Conservation (phyloP, 2,113 vertebrate species). For the Grammomys dolichurus region DNA sequence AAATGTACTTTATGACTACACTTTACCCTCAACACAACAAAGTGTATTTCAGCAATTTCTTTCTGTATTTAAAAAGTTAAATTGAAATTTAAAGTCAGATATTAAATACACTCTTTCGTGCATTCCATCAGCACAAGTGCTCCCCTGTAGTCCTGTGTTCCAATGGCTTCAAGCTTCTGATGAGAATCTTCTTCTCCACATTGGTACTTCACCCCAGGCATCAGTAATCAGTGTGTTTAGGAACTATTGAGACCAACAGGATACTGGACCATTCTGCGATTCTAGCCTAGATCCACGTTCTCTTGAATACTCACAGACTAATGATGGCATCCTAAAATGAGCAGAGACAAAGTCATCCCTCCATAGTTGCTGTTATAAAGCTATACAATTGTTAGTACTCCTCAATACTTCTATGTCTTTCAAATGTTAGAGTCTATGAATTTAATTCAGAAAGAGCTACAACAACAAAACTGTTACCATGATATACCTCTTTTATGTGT, state of each 20-base stretch:
- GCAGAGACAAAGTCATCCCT: background rate
- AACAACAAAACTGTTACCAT: background rate
- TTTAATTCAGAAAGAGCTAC: background rate
- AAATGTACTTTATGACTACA: background rate
- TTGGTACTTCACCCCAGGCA: background rate
- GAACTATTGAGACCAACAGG: background rate
- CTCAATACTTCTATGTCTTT: background rate
- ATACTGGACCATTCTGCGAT: background rate
- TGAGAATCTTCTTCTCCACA: background rate
- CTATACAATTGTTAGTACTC: background rate
- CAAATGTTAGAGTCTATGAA: background rate
- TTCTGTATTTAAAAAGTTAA: background rate
- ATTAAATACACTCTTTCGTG: background rate
- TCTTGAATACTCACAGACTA: background rate
- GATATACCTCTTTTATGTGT: slow-evolving; percentile 25
- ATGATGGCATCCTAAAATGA: background rate
- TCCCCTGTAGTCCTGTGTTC: background rate
- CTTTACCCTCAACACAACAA: background rate
- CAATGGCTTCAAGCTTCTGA: background rate
- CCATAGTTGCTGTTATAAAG: background rate
- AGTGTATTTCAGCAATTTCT: background rate
- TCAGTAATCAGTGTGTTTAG: background rate
- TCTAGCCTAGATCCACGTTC: background rate
- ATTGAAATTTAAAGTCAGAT: background rate
- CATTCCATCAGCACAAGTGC: background rate